phyloP scores from a whole-genome alignment of 1,140 invertebrate species.

The Eriosoma lanigerum region DNA sequence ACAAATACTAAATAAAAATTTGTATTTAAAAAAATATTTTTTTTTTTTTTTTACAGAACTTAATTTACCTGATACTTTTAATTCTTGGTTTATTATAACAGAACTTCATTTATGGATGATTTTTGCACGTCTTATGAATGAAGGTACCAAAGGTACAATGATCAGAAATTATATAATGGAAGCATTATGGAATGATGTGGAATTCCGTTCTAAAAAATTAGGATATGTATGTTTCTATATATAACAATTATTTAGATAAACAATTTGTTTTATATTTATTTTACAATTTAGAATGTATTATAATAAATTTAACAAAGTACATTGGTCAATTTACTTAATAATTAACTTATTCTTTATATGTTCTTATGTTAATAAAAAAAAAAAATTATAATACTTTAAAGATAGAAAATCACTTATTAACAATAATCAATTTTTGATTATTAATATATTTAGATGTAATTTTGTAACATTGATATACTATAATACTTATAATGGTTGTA shows the following conservation, averaged over 20 bases:
- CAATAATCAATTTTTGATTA: neutral
- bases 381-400: neutral
- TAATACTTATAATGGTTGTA: neutral
- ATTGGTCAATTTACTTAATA: neutral
- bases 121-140: conserved; percentile 71
- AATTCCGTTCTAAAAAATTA: conserved; percentile 62
- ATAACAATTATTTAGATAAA: no score
- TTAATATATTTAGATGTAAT: neutral
- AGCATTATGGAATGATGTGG: conserved; percentile 80
- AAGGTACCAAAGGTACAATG: conserved; percentile 70
- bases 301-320: neutral
- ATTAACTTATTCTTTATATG: neutral
- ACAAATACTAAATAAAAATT: neutral
- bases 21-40: neutral
- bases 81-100: conserved; percentile 80
- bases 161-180: conserved; percentile 74
- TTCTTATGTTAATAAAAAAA: neutral
- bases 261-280: neutral
- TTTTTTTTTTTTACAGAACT: conserved; percentile 61
- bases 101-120: conserved; percentile 86
- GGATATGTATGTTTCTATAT: conserved; percentile 4
- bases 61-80: conserved; percentile 74
- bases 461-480: neutral
- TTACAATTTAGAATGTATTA: neutral
- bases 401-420: neutral